Percentiles rank a stretch among this genome's conserved stretches.
Evolutionary conservation across 35 echinoderm and acorn worm genomes (phyloP).

Genomic region (Amphiura filiformis): DNA sequence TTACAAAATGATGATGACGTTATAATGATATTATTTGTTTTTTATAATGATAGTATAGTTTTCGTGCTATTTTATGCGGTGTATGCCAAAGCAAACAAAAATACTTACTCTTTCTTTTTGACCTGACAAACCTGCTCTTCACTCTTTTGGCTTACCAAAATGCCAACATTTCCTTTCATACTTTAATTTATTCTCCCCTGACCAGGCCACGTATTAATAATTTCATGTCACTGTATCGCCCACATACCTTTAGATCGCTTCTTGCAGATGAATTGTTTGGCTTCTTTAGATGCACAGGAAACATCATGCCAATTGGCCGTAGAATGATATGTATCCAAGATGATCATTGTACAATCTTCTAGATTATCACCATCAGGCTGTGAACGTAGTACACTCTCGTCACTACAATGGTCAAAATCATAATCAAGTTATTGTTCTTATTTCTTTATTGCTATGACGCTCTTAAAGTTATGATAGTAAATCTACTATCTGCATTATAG

Average conservation of each 20-base stretch:
- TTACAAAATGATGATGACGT: too few species aligned
- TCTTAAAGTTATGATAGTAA: not conserved
- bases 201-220: too few species aligned
- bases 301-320: constrained; percentile 85
- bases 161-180: too few species aligned
- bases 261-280: constrained; percentile 79
- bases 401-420: not conserved
- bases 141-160: too few species aligned
- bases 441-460: not conserved
- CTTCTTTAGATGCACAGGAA: constrained; percentile 63
- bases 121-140: too few species aligned
- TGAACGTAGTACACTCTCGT: not conserved
- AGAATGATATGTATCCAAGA: constrained; percentile 34
- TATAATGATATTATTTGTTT: too few species aligned
- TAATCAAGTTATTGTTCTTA: not conserved
- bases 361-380: constrained; percentile 63
- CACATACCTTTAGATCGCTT: constrained; percentile 25
- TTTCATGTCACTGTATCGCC: too few species aligned
- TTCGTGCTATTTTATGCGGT: too few species aligned
- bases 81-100: too few species aligned
- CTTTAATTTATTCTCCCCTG: too few species aligned
- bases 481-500: not conserved
- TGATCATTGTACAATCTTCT: constrained; percentile 77
- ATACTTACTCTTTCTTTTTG: too few species aligned
- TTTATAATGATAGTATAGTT: too few species aligned